Percentiles rank a stretch among this genome's conserved stretches.
phyloP scores from a whole-genome alignment of 2,113 vertebrate genomes.

The Prietella phreatophila region DNA sequence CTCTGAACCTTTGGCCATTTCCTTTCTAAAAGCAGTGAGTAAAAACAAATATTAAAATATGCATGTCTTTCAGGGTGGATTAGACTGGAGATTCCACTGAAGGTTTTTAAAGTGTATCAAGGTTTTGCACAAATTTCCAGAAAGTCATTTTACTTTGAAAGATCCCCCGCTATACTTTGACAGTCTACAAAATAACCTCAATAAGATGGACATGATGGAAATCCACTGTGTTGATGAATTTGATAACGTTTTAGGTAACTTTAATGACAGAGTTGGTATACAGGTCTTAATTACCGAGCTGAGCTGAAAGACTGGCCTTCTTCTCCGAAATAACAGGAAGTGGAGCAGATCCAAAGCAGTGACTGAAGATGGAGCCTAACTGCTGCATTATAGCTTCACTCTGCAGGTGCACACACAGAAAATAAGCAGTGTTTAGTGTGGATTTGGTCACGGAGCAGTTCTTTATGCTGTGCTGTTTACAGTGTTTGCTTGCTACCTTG shows the following conservation, averaged over 20 bases:
- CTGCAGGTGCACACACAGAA: conserved; percentile 61
- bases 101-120: neutral
- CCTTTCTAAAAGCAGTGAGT: neutral
- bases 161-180: neutral
- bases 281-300: conserved; percentile 78
- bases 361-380: conserved; percentile 85
- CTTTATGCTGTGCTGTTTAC: neutral
- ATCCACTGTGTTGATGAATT: neutral
- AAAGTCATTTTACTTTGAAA: neutral
- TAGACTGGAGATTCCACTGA: neutral
- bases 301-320: conserved; percentile 82
- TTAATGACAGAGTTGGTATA: neutral
- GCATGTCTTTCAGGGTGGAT: neutral
- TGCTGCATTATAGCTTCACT: conserved; percentile 88
- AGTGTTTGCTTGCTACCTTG: conserved; percentile 73
- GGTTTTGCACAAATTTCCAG: neutral
- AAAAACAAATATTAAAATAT: neutral
- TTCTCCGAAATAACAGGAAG: conserved; percentile 84
- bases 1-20: neutral
- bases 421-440: conserved; percentile 3
- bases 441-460: neutral
- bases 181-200: neutral
- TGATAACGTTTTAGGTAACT: neutral
- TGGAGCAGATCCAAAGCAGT: conserved; percentile 88
- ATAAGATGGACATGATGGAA: neutral